Evolutionary conservation across 2,113 vertebrate genomes (phyloP).

Genomic region (Cynopterus brachyotis): DNA sequence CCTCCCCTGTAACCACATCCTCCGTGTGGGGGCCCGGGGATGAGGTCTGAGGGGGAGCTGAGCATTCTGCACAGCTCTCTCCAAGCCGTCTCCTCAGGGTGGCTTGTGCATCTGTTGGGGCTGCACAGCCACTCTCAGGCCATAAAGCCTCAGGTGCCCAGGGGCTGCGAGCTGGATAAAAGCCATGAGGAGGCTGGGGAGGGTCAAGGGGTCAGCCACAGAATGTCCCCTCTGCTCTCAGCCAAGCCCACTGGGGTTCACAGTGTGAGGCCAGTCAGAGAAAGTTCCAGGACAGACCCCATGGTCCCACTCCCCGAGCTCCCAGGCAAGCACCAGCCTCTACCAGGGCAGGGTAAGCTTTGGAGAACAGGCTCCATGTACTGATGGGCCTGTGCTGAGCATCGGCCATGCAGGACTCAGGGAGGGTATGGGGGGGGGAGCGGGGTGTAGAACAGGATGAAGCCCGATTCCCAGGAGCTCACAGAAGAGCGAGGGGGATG

Average conservation of each 20-base stretch:
- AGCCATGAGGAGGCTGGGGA: background rate
- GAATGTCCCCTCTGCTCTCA: background rate
- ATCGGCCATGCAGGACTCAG: background rate
- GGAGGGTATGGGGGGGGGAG: too few relatives aligned
- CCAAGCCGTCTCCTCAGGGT: background rate
- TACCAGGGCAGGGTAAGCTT: background rate
- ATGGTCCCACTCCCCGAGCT: background rate
- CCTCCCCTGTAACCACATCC: accelerated
- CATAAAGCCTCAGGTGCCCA: background rate
- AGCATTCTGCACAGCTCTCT: background rate
- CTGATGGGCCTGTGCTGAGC: background rate
- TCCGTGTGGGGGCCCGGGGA: background rate
- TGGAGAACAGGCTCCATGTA: background rate
- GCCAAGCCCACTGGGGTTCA: background rate
- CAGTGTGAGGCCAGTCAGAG: background rate
- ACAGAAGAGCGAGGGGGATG: background rate
- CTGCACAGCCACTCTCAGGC: background rate
- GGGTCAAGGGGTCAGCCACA: background rate
- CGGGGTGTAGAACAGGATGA: background rate
- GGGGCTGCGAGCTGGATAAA: background rate
- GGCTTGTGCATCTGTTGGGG: background rate
- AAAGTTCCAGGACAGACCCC: background rate
- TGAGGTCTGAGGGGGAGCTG: background rate
- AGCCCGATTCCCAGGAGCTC: background rate
- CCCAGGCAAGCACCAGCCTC: too few relatives aligned